phyloP scores from a whole-genome alignment of 2,797 vertebrate genomes.

The Tauraco hartlaubi region DNA sequence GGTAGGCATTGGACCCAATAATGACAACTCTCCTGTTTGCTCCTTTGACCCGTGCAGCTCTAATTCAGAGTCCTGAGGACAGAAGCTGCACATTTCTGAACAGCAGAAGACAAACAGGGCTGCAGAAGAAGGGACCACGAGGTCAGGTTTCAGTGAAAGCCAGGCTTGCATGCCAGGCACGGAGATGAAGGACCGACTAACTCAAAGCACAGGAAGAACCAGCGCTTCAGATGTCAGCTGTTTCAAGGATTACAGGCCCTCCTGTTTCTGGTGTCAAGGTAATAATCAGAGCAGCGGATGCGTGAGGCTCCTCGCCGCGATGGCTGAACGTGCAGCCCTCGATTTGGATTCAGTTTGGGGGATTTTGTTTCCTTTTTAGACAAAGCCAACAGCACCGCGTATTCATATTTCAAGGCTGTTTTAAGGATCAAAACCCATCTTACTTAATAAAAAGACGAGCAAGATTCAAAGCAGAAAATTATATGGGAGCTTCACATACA shows the following conservation, averaged over 20 bases:
- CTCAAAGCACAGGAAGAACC: conserved; percentile 58
- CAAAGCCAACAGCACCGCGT: conserved; percentile 5
- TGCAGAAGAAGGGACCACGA: conserved; percentile 10
- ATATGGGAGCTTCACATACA: conserved; percentile 32
- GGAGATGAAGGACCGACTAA: conserved; percentile 29
- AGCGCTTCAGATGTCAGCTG: conserved; percentile 16
- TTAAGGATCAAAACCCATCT: conserved; percentile 66
- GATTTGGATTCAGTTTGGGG: conserved; percentile 18
- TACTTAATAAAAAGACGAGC: conserved; percentile 56
- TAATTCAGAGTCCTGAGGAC: conserved; percentile 38
- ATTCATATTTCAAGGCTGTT: conserved; percentile 41
- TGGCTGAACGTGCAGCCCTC: background rate
- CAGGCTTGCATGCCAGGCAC: conserved; percentile 20
- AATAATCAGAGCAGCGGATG: conserved; percentile 35
- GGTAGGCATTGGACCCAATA: background rate
- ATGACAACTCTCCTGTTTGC: conserved; percentile 23
- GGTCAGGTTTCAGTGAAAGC: conserved; percentile 53
- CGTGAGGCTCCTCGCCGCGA: background rate
- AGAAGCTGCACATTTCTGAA: conserved; percentile 15
- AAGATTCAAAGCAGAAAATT: conserved; percentile 66
- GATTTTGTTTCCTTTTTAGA: conserved; percentile 61
- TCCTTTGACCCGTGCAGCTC: conserved; percentile 14
- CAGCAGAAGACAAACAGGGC: conserved; percentile 12
- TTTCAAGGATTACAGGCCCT: conserved; percentile 19
- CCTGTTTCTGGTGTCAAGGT: conserved; percentile 38